Percentiles rank a stretch among this genome's conserved stretches.
Conservation (phyloP, 2,888 invertebrate species). For the Geophilus truncorum region DNA sequence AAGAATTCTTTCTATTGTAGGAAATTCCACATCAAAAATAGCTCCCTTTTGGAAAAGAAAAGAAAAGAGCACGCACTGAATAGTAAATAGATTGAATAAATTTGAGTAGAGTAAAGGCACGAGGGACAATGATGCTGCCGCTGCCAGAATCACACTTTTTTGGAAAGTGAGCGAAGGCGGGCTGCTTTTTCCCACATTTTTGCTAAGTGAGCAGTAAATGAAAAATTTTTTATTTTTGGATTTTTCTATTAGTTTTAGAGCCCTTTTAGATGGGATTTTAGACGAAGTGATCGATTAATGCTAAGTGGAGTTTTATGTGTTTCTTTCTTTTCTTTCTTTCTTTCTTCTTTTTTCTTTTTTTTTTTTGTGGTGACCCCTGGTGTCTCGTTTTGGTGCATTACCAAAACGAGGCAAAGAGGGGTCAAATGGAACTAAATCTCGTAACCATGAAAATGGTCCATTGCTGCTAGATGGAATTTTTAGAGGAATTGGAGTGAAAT, state of each 20-base stretch:
- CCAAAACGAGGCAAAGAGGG: not conserved
- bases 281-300: not conserved
- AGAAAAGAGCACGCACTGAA: not conserved
- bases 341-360: not conserved
- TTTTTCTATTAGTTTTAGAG: no score
- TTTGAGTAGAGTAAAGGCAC: not conserved
- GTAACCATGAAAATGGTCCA: not conserved
- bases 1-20: not conserved
- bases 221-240: no score
- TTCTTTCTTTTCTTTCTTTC: no score
- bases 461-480: not conserved
- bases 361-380: no score
- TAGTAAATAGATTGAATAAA: not conserved
- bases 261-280: no score
- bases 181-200: no score
- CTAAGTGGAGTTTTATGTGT: no score
- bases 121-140: not conserved
- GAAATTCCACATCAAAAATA: not conserved
- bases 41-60: not conserved
- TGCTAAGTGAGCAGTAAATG: not conserved
- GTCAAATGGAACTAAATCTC: not conserved
- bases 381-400: no score
- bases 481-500: not conserved
- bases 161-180: not conserved
- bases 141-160: not conserved